phyloP scores from a whole-genome alignment of 1,140 invertebrate genomes.

The Brachionus angularis region DNA sequence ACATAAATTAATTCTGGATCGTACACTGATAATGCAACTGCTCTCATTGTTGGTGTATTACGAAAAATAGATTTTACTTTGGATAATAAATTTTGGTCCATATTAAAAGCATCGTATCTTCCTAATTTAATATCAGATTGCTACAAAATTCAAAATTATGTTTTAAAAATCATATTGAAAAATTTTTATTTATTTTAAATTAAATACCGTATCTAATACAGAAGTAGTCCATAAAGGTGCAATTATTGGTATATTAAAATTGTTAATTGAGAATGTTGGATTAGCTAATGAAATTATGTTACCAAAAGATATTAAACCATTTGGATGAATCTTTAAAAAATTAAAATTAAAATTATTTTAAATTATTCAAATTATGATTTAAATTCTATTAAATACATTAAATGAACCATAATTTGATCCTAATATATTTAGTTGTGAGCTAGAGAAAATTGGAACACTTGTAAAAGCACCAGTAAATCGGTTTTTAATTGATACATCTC shows the following conservation, averaged over 20 bases:
- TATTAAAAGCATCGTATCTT: background rate
- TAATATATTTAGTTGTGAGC: background rate
- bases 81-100: background rate
- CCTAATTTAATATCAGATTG: conserved; percentile 25
- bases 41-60: background rate
- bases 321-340: conserved; percentile 12
- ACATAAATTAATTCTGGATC: conserved; percentile 6
- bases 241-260: background rate
- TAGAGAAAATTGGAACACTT: background rate
- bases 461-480: background rate
- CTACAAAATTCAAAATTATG: background rate
- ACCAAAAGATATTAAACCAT: conserved; percentile 6
- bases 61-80: background rate
- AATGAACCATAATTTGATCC: background rate
- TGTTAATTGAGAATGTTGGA: background rate
- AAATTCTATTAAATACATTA: too few relatives aligned
- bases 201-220: background rate
- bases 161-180: background rate
- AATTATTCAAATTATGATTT: background rate
- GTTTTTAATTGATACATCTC: background rate
- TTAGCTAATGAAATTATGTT: background rate
- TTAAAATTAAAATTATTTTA: background rate
- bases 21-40: background rate
- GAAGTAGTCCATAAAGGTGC: background rate
- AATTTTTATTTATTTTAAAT: background rate